Conservation (phyloP, 1,140 invertebrate genomes). For the Sycophila sp. region DNA sequence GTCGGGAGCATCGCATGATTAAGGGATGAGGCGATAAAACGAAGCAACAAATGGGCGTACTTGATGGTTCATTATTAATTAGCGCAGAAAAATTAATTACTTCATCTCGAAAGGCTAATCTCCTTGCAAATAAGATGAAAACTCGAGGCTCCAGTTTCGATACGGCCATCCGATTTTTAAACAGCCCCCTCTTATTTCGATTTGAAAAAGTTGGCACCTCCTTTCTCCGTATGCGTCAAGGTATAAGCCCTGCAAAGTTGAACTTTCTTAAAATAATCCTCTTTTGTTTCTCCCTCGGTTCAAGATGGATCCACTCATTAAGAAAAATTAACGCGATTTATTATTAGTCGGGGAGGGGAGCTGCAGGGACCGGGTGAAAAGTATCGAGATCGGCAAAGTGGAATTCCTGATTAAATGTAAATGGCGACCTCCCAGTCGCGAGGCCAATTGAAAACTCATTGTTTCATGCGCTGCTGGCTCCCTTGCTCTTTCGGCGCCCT, state of each 20-base stretch:
- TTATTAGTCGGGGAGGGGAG: too few relatives aligned
- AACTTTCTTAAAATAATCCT: background rate
- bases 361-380: background rate
- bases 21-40: too few relatives aligned
- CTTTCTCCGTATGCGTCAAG: background rate
- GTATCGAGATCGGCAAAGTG: background rate
- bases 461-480: background rate
- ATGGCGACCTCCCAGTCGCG: background rate
- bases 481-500: too few relatives aligned
- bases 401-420: constrained; percentile 19
- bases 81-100: too few relatives aligned
- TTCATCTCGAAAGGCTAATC: background rate
- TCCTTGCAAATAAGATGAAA: background rate
- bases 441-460: constrained; percentile 36
- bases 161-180: too few relatives aligned
- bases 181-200: background rate
- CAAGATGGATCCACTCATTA: too few relatives aligned
- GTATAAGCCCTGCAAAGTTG: background rate
- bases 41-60: too few relatives aligned
- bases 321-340: too few relatives aligned
- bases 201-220: background rate
- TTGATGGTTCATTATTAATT: too few relatives aligned
- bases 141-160: too few relatives aligned
- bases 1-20: too few relatives aligned
- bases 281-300: background rate